A percentile compares a stretch with the other conserved stretches of the same genome.
phyloP scores from a whole-genome alignment of 1,140 invertebrate species.

The Asbolus verrucosus region DNA sequence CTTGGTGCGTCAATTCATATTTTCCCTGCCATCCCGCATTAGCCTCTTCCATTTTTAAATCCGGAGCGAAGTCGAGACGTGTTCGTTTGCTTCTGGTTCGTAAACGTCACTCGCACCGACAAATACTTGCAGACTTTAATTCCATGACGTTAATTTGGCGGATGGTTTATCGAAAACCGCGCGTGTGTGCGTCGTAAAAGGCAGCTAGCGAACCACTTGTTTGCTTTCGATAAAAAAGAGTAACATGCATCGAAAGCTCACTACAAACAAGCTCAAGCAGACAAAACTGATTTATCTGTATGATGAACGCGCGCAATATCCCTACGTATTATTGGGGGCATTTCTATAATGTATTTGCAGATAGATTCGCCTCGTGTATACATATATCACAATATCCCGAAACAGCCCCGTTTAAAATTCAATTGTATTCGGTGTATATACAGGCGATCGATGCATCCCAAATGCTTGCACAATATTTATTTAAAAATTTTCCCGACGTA shows the following conservation, averaged over 20 bases:
- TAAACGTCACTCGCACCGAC: not conserved
- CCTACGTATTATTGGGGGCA: slow-evolving; percentile 15
- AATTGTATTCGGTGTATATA: slow-evolving; percentile 21
- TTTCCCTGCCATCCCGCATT: too few relatives aligned
- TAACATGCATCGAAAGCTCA: slow-evolving; percentile 25
- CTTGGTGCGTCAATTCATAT: too few relatives aligned
- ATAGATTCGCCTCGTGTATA: slow-evolving; percentile 18
- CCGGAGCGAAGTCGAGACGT: too few relatives aligned
- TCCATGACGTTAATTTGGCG: slow-evolving; percentile 6
- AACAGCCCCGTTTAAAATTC: slow-evolving; percentile 26
- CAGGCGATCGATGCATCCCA: slow-evolving; percentile 1
- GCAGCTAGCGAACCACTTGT: slow-evolving; percentile 27
- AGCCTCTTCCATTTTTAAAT: too few relatives aligned
- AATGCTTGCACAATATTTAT: slow-evolving; percentile 31
- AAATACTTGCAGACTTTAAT: not conserved
- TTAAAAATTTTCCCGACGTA: slow-evolving; percentile 17
- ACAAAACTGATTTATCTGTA: slow-evolving; percentile 33
- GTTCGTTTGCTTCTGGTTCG: too few relatives aligned
- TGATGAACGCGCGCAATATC: slow-evolving; percentile 32
- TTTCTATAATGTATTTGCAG: slow-evolving; percentile 31
- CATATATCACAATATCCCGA: slow-evolving; percentile 24
- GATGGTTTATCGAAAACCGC: slow-evolving; percentile 10
- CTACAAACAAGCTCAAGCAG: slow-evolving; percentile 25
- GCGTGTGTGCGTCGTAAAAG: slow-evolving; percentile 22
- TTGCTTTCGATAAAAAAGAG: slow-evolving; percentile 29